A percentile compares a stretch with the other conserved stretches of the same genome.
phyloP scores from a whole-genome alignment of 1,140 invertebrate species.

The Eriosoma lanigerum region DNA sequence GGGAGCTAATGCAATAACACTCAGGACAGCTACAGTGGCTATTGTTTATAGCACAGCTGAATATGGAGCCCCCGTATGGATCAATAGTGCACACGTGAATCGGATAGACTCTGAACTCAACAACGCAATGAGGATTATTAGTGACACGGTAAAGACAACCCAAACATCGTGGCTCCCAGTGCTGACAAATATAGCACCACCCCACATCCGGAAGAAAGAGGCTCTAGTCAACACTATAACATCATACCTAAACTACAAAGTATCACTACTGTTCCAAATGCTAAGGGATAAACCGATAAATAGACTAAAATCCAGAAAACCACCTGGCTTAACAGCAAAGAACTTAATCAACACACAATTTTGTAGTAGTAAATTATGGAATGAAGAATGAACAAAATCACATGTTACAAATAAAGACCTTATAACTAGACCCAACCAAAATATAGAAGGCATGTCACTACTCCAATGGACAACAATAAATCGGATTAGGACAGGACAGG shows the following conservation, averaged over 20 bases:
- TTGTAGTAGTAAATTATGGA: neutral
- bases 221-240: neutral
- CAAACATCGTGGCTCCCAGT: neutral
- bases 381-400: neutral
- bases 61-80: constrained; percentile 52
- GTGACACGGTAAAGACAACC: constrained; percentile 56
- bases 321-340: neutral
- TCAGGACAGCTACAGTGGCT: constrained; percentile 48
- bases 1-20: constrained; percentile 52
- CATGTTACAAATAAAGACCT: constrained; percentile 7
- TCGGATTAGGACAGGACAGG: neutral
- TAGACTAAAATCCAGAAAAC: neutral
- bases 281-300: neutral
- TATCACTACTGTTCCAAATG: neutral
- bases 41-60: constrained; percentile 37
- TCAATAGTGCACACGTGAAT: constrained; percentile 11
- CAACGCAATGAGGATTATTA: constrained; percentile 53
- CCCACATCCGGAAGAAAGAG: neutral
- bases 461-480: neutral
- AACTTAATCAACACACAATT: neutral
- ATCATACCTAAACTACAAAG: neutral
- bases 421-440: neutral
- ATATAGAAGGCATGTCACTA: neutral
- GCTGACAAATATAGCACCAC: neutral
- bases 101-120: constrained; percentile 45